phyloP scores from a whole-genome alignment of 2,888 invertebrate genomes.

The Agrotis segetum region DNA sequence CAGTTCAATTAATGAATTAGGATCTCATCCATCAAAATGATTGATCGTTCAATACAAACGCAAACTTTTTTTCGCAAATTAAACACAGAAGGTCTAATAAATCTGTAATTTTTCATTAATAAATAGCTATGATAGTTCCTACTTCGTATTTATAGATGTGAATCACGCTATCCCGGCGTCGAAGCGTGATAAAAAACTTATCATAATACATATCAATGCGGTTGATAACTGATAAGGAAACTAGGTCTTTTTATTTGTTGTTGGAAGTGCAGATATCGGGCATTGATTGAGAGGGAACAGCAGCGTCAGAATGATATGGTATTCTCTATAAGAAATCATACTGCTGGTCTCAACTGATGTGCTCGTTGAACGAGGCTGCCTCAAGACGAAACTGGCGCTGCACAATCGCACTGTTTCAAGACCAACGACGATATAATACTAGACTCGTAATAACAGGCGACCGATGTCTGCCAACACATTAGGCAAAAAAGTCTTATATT shows the following conservation, averaged over 20 bases:
- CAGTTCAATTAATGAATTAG: constrained; percentile 17
- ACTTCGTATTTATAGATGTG: constrained; percentile 33
- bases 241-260: constrained; percentile 47
- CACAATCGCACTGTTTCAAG: too few species aligned
- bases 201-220: constrained; percentile 43
- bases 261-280: constrained; percentile 11
- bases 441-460: too few species aligned
- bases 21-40: constrained; percentile 46
- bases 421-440: too few species aligned
- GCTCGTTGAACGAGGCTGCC: too few species aligned
- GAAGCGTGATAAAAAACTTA: constrained; percentile 49
- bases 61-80: constrained; percentile 18
- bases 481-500: too few species aligned
- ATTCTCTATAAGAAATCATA: too few species aligned
- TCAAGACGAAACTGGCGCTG: too few species aligned
- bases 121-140: constrained; percentile 38
- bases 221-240: constrained; percentile 62
- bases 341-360: too few species aligned
- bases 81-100: constrained; percentile 28
- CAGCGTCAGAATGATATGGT: too few species aligned
- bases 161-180: constrained; percentile 46
- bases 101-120: constrained; percentile 41
- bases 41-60: constrained; percentile 35
- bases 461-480: too few species aligned
- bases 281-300: not conserved